Evolutionary conservation across 2,888 invertebrate species (phyloP).

Genomic region (Melieria picta): DNA sequence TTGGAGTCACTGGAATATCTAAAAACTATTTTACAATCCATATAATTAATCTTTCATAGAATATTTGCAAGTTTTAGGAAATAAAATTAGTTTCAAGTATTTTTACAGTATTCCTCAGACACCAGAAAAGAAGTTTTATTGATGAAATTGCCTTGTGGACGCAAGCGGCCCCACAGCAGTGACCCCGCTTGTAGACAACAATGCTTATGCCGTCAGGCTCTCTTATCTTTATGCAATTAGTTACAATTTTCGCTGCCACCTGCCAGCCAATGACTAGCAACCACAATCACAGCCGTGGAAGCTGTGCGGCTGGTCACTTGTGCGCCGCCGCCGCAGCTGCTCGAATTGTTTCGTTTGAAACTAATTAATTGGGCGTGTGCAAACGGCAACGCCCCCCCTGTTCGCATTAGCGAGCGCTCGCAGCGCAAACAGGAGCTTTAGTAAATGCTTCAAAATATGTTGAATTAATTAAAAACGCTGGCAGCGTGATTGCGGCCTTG

Average conservation of each 20-base stretch:
- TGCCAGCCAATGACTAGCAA: not conserved
- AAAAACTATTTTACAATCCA: no score
- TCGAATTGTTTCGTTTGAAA: slow-evolving; percentile 57
- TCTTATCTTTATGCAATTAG: not conserved
- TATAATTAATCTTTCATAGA: no score
- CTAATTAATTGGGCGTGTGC: slow-evolving; percentile 56
- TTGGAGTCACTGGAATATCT: no score
- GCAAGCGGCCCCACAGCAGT: no score
- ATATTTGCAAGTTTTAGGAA: no score
- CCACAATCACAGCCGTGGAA: not conserved
- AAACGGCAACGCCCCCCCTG: slow-evolving; percentile 43
- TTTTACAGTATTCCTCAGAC: no score
- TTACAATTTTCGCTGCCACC: not conserved
- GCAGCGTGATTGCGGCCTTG: not conserved
- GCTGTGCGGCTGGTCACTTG: not conserved
- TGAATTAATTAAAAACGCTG: slow-evolving; percentile 48
- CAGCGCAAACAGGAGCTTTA: slow-evolving; percentile 30
- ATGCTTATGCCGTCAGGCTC: not conserved
- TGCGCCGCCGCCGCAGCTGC: slow-evolving; percentile 1
- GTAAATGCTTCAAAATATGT: slow-evolving; percentile 43
- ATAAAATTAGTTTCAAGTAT: no score
- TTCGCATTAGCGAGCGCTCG: slow-evolving; percentile 27
- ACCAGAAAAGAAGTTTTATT: no score
- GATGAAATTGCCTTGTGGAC: no score
- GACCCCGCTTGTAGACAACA: no score